phyloP scores from a whole-genome alignment of 2,113 vertebrate species.

The Motacilla tschutschensis region DNA sequence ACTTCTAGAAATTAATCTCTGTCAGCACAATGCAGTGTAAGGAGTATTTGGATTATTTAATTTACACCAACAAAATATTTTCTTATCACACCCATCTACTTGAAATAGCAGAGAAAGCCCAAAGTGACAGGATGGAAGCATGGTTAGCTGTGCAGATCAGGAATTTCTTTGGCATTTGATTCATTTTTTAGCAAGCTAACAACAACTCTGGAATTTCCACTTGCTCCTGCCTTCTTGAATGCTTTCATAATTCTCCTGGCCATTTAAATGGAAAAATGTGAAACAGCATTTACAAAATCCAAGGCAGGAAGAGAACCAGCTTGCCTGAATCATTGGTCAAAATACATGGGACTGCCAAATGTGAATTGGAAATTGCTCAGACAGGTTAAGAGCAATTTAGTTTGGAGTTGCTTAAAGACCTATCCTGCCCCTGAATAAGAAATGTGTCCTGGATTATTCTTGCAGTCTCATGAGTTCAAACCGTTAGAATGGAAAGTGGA shows the following conservation, averaged over 20 bases:
- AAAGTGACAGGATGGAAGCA: background rate
- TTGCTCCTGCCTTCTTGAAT: background rate
- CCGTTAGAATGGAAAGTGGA: background rate
- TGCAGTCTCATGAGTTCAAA: background rate
- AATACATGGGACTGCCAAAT: background rate
- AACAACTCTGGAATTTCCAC: background rate
- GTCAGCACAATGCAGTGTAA: background rate
- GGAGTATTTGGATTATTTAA: background rate
- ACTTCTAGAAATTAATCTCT: background rate
- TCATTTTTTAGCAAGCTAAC: background rate
- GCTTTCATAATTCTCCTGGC: background rate
- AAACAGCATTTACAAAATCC: background rate
- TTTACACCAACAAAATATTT: background rate
- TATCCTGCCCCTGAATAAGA: background rate
- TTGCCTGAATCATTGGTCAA: background rate
- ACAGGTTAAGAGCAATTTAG: background rate
- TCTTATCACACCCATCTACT: conserved; percentile 6
- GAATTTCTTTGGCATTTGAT: background rate
- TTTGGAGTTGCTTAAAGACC: background rate
- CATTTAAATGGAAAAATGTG: background rate
- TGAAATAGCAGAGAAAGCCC: background rate
- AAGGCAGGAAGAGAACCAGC: background rate
- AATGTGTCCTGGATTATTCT: background rate
- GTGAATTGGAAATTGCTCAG: background rate
- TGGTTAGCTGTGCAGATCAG: background rate